Base-by-base conservation (phyloP, 2,888 invertebrate genomes). In the Empis stercorea region DNA sequence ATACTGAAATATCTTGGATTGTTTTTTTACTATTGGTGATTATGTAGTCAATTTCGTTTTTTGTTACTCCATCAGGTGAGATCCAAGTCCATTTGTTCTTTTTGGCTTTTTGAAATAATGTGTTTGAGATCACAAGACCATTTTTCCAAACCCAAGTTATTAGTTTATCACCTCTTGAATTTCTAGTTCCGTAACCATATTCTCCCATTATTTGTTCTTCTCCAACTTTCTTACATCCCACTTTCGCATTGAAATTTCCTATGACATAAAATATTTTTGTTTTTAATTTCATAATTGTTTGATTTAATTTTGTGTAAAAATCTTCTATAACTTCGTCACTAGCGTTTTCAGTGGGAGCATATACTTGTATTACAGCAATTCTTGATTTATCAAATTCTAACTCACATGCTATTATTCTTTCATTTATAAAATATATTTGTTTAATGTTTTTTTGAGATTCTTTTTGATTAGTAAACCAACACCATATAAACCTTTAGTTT, bases 21-120 rank as follows among this genome's bases (percentile, higher is more conserved):
- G 42, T 37, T 43, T 46, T 46, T 46, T 23, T 27, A 10, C 34
- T 42, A 41, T 43, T 41, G 16, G 46, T 43, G 4, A 46, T n/a
- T 20, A 43, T 43, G 4, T 41, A 46, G n/a, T 42, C 42, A 37
- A 46, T 46, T 27, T 38, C 11, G 23, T 43, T 46, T 42, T 46
- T 43, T 0, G 32, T 32, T 10, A 36, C 7, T n/a, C 36, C 36
- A 37, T 46, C 36, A 13, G 30, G 38, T 34, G 36, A 46, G 15
- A 37, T 46, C 27, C 37, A 34, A 4, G 41, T 46, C 46, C 41
- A 46, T 46, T 40, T 42, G 10, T 46, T 40, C 5, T 32, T 46
- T 42, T 34, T 32, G 41, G n/a, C 11, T n/a, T 42, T 46, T 46
- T n/a, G n/a, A n/a, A n/a, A n/a, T n/a, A n/a, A n/a, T n/a, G n/a